Conservation (phyloP, 2,113 vertebrate species). For the Nycticebus coucang region DNA sequence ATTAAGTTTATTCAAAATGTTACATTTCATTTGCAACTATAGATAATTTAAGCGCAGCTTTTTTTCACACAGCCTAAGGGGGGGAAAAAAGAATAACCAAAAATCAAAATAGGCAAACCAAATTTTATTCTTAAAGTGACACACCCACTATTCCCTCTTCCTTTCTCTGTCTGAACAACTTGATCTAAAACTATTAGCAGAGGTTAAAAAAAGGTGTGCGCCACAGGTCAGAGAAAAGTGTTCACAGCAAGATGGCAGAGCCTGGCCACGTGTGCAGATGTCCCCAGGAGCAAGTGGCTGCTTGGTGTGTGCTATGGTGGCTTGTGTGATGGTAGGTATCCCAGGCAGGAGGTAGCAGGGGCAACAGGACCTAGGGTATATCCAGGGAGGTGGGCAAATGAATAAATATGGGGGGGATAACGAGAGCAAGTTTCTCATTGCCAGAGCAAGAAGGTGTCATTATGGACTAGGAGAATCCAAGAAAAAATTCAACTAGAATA, state of each 20-base stretch:
- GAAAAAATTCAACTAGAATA: neutral
- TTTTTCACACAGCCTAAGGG: neutral
- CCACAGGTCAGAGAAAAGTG: neutral
- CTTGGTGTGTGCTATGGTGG: neutral
- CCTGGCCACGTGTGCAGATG: neutral
- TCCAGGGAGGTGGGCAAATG: neutral
- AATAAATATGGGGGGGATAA: neutral
- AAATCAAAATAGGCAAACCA: neutral
- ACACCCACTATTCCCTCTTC: neutral
- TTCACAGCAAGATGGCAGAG: too few species aligned
- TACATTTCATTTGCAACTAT: neutral
- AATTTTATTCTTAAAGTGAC: neutral
- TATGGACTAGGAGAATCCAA: neutral
- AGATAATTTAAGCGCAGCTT: neutral
- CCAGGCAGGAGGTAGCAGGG: neutral
- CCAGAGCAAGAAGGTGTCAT: neutral
- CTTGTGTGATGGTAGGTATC: neutral
- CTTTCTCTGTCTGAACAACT: neutral
- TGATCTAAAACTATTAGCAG: neutral
- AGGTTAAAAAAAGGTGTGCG: neutral
- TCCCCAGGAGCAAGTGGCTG: too few species aligned
- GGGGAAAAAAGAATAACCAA: neutral
- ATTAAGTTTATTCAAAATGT: neutral
- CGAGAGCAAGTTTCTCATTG: neutral
- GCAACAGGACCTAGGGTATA: neutral